A percentile compares a stretch with the other conserved stretches of the same genome.
Conservation (phyloP, 2,113 vertebrate genomes). For the Monopterus albus region DNA sequence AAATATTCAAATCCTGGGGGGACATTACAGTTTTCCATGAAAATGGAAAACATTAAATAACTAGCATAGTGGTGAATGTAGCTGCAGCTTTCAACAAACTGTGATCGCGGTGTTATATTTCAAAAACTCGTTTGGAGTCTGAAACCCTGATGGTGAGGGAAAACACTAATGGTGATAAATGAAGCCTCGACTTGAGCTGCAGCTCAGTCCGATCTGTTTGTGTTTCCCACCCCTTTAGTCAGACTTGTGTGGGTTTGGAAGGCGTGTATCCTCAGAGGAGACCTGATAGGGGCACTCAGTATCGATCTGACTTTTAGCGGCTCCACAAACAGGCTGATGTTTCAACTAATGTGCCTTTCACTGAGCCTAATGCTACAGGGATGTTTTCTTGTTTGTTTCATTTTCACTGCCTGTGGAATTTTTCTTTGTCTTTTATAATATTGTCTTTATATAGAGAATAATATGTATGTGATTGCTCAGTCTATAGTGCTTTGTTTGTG, state of each 20-base stretch:
- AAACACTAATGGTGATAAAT: not conserved
- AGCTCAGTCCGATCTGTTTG: not conserved
- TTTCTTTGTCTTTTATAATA: not conserved
- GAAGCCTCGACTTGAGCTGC: not conserved
- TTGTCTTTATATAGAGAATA: not conserved
- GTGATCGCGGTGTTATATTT: not conserved
- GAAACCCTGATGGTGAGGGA: not conserved
- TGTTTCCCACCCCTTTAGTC: constrained; percentile 20
- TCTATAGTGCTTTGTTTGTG: constrained; percentile 4
- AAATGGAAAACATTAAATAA: not conserved
- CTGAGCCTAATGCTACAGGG: constrained; percentile 5
- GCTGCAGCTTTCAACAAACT: not conserved
- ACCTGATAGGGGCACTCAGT: constrained; percentile 24
- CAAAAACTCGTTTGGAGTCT: not conserved
- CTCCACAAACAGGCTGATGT: constrained; percentile 45
- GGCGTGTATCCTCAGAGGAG: constrained; percentile 29
- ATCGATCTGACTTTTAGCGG: constrained; percentile 45
- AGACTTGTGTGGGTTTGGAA: not conserved
- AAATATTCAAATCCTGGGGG: not conserved
- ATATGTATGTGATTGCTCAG: not conserved
- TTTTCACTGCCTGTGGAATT: too few species aligned
- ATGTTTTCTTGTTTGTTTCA: constrained; percentile 27
- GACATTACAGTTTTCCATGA: not conserved
- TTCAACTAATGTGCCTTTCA: constrained; percentile 48
- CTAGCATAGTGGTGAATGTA: not conserved